Evolutionary conservation across 2,888 invertebrate species (phyloP).

Genomic region (Orchesellides sinensis): DNA sequence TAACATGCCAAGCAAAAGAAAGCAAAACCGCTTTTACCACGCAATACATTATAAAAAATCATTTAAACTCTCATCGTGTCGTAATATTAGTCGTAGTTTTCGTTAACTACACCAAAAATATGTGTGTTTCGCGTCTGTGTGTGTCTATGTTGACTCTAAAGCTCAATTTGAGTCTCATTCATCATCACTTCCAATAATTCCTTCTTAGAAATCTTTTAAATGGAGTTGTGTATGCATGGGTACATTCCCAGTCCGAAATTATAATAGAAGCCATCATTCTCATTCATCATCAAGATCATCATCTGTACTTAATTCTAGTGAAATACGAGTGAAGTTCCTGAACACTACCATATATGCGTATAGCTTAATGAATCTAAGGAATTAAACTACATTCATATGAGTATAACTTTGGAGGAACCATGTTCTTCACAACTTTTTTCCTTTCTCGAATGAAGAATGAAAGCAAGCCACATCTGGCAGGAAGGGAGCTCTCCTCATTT

Average conservation of each 20-base stretch:
- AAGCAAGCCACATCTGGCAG: conserved; percentile 60
- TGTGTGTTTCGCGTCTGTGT: background rate
- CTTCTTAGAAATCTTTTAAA: conserved; percentile 31
- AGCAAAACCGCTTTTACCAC: background rate
- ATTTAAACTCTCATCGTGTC: background rate
- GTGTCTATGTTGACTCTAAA: conserved; percentile 43
- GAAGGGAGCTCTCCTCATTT: conserved; percentile 58
- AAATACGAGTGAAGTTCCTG: conserved; percentile 2
- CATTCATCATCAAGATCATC: conserved; percentile 33
- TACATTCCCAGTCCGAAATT: background rate
- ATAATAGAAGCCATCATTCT: conserved; percentile 27
- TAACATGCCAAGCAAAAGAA: background rate
- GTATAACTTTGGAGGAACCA: background rate
- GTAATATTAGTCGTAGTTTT: background rate
- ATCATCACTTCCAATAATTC: conserved; percentile 56
- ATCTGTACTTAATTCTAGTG: conserved; percentile 1
- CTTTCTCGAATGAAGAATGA: background rate
- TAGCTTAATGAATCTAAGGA: conserved; percentile 11
- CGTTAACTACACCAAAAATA: conserved; percentile 19
- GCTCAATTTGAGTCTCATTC: conserved; percentile 63
- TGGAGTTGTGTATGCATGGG: background rate
- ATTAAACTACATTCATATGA: background rate
- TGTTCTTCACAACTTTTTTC: conserved; percentile 33
- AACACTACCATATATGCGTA: background rate
- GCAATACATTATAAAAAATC: background rate